phyloP scores from a whole-genome alignment of 1,140 invertebrate species.

The Melanaphis sacchari region DNA sequence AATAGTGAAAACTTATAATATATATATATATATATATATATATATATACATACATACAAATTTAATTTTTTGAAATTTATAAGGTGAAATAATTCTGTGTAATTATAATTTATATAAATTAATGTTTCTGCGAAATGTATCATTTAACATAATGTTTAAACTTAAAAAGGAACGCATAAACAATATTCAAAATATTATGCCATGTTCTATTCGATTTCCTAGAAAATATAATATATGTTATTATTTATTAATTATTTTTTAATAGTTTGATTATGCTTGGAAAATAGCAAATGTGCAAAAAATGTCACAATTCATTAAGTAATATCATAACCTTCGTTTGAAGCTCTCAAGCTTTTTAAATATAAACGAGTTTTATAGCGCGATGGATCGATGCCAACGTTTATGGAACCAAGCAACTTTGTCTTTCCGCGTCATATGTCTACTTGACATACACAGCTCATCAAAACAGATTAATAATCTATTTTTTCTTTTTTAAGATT shows the following conservation, averaged over 20 bases:
- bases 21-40: neutral
- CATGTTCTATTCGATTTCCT: neutral
- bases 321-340: constrained; percentile 36
- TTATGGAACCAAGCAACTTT: neutral
- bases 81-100: neutral
- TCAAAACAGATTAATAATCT: constrained; percentile 46
- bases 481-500: neutral
- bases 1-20: neutral
- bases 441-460: neutral
- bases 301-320: constrained; percentile 3
- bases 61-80: neutral
- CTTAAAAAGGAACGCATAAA: neutral
- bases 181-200: neutral
- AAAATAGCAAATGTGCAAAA: constrained; percentile 23
- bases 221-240: neutral
- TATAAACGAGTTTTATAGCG: constrained; percentile 47
- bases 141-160: neutral
- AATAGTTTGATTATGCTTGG: neutral
- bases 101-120: neutral
- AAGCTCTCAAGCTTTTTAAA: constrained; percentile 47
- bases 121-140: neutral
- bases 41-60: neutral
- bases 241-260: neutral
- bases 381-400: constrained; percentile 37
- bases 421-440: constrained; percentile 37